These are phyloP conservation scores for Falco rusticolus DNA, from an alignment of 2,797 vertebrate genomes.

Conservation along the genomic window DNA sequence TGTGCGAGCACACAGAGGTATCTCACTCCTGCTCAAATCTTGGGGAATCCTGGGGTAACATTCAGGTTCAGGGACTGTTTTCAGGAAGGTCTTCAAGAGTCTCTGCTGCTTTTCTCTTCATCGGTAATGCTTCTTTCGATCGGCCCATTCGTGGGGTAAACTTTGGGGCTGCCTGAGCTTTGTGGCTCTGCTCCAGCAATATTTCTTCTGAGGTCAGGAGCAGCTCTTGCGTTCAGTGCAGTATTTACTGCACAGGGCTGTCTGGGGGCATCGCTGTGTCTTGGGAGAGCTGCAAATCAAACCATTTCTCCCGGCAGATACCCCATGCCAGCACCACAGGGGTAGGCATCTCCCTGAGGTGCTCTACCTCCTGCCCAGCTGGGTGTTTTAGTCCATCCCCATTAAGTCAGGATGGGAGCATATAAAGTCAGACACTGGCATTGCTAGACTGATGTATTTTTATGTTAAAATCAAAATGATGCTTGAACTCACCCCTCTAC, in stretches of 20 bases:
- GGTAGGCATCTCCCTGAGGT: background rate
- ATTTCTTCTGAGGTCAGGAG: background rate
- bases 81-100: background rate
- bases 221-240: fast-evolving
- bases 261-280: fast-evolving
- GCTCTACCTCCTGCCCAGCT: fast-evolving
- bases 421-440: background rate
- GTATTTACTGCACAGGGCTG: background rate
- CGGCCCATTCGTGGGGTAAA: background rate
- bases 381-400: background rate
- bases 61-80: background rate
- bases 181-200: background rate
- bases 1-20: conserved; percentile 96
- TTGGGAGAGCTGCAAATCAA: background rate
- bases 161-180: background rate
- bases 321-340: background rate
- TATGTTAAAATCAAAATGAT: background rate
- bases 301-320: background rate
- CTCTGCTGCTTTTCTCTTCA: background rate
- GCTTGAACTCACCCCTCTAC: background rate
- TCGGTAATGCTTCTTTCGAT: background rate
- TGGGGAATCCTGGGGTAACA: background rate
- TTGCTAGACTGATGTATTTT: background rate
- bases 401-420: background rate
- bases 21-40: conserved; percentile 10